Base-by-base conservation (phyloP, 2,797 vertebrate genomes). In the Chiroxiphia lanceolata region DNA sequence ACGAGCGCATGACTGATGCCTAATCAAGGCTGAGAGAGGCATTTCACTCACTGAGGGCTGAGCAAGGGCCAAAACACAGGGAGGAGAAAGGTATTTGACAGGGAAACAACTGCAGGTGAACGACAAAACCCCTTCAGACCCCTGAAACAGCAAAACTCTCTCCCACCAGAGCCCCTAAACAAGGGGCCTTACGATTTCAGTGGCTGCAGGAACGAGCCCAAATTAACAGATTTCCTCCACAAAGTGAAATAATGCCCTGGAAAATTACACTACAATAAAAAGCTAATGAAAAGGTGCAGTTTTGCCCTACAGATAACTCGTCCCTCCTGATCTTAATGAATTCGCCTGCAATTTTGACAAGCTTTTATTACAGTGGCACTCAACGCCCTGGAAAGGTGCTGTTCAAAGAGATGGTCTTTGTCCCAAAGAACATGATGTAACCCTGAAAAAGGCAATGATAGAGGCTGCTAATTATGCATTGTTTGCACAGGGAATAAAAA, bases 391-490 rank as follows among this genome's bases (percentile, higher is more conserved):
- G 26, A 72, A 60, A 78, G 54, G 80, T 36, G 86, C 67, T 97
- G 86, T 48, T 95, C 88, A 68, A 88, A 91, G 86, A 25, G 83
- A 93, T 77, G 94, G 80, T 51, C 67, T 93, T 42, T 93, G 75
- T 84, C 77, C 64, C 11, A 0, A 53, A 64, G 63, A 91, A 57
- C 36, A 20, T 56, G 71, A 77, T 0, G 68, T 64, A 68, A 83
- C 5, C 34, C 79, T 51, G 42, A 33, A 65, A 21, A 59, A 79
- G 67, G 83, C 85, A 59, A 5, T 0, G 47, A 67, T 3, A 61
- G 84, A 91, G 57, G 57, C 53, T 93, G 88, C 89, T 96, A 88
- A 76, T 90, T 94, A 94, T 79, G 92, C 75, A 92, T 53, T 71
- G 89, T 91, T 91, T 93, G 83, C 75, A 48, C 76, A 69, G 81